Evolutionary conservation across 2,797 vertebrate genomes (phyloP).

Genomic region (Thunnus albacares): DNA sequence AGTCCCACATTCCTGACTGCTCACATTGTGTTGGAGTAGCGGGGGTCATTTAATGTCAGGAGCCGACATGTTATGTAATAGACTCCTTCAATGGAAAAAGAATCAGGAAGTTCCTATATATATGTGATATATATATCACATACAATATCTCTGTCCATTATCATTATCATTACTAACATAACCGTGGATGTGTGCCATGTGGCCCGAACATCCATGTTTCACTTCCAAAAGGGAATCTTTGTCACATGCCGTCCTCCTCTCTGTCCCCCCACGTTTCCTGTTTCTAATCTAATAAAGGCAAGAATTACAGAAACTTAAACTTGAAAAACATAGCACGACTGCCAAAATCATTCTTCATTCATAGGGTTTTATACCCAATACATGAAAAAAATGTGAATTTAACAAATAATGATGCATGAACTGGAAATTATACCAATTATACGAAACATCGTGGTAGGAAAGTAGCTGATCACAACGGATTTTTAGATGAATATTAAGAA

Average conservation of each 20-base stretch:
- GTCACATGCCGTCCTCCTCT: neutral
- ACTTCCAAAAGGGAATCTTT: neutral
- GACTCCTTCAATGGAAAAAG: conserved; percentile 57
- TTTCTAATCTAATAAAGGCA: neutral
- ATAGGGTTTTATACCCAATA: neutral
- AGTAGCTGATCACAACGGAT: too few species aligned
- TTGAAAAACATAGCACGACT: neutral
- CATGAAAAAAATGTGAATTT: neutral
- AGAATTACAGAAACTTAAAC: neutral
- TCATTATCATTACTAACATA: conserved; percentile 15
- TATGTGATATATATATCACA: conserved; percentile 19
- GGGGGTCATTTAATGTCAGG: conserved; percentile 61
- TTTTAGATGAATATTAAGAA: neutral
- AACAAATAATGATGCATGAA: neutral
- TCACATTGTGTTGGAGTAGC: conserved; percentile 55
- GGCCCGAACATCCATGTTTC: neutral
- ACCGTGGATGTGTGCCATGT: neutral
- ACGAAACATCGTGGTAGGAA: too few species aligned
- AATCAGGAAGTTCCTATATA: conserved; percentile 49
- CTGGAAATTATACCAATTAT: neutral
- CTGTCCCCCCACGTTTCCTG: neutral
- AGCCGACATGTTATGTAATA: conserved; percentile 66
- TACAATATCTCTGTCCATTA: conserved; percentile 37
- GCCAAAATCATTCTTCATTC: neutral
- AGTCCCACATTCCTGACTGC: conserved; percentile 10